These are phyloP conservation scores for Actenoides lindsayi DNA, from an alignment of 2,113 vertebrate genomes.

Conservation along the genomic window DNA sequence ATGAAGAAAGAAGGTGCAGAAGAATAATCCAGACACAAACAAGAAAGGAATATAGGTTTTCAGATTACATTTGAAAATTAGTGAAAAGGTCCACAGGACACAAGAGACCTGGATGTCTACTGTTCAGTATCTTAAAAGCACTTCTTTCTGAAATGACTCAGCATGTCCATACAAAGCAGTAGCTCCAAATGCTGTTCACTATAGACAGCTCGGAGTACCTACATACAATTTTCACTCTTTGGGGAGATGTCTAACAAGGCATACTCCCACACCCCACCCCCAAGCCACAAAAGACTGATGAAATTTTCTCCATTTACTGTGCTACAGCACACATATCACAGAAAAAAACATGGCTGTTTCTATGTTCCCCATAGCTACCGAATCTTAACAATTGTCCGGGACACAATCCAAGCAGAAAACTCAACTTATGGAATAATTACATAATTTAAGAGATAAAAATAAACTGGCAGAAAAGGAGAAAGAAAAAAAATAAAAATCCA, in stretches of 20 bases:
- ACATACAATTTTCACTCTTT: conserved; percentile 22
- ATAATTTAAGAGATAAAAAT: conserved; percentile 57
- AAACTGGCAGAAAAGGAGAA: neutral
- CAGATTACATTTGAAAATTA: neutral
- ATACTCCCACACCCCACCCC: conserved; percentile 29
- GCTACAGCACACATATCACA: neutral
- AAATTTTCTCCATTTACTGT: conserved; percentile 32
- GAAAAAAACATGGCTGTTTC: conserved; percentile 17
- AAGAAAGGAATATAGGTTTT: neutral
- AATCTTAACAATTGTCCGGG: conserved; percentile 40
- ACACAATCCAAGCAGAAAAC: conserved; percentile 57
- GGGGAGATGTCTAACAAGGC: conserved; percentile 44
- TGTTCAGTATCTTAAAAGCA: neutral
- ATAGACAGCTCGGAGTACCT: conserved; percentile 38
- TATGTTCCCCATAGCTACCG: conserved; percentile 2
- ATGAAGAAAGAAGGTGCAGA: neutral
- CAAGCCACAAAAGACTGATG: conserved; percentile 34
- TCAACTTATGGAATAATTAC: conserved; percentile 55
- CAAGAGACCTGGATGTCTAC: neutral
- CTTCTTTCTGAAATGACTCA: conserved; percentile 58
- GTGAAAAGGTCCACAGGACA: neutral
- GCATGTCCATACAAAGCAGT: conserved; percentile 43
- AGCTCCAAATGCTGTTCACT: conserved; percentile 17
- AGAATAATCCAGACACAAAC: neutral
- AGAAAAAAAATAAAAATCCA: neutral